Conservation (phyloP, 2,797 vertebrate genomes). For the Pseudocheirus occidentalis region DNA sequence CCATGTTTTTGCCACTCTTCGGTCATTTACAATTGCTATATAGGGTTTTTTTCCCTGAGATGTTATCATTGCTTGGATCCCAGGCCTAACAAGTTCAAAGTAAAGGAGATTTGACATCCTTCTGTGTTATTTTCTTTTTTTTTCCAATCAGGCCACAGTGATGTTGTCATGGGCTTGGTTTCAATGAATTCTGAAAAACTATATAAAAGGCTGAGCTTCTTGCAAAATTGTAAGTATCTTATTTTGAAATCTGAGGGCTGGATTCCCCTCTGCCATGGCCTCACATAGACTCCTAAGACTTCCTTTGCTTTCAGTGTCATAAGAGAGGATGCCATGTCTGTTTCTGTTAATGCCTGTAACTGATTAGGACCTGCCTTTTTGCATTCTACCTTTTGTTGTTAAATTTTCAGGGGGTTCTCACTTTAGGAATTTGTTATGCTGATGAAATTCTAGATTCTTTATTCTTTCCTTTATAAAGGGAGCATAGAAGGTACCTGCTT, state of each 20-base stretch:
- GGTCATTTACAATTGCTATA: slow-evolving; percentile 34
- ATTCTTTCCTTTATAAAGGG: not conserved
- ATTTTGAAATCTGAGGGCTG: not conserved
- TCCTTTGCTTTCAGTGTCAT: slow-evolving; percentile 8
- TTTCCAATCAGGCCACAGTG: slow-evolving; percentile 90
- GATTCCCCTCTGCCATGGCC: not conserved
- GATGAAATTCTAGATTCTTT: not conserved
- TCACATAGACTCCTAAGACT: not conserved
- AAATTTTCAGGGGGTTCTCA: not conserved
- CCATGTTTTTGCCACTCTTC: slow-evolving; percentile 22
- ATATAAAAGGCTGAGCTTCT: slow-evolving; percentile 89
- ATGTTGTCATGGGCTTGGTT: slow-evolving; percentile 95
- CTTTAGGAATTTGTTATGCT: not conserved
- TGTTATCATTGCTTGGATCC: not conserved
- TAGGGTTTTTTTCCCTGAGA: slow-evolving; percentile 1
- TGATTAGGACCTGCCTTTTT: not conserved
- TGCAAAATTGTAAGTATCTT: slow-evolving; percentile 91
- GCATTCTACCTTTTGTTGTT: too few species aligned
- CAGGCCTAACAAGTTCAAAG: slow-evolving; percentile 21
- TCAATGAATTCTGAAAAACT: slow-evolving; percentile 89
- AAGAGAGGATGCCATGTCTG: not conserved
- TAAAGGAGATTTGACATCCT: not conserved
- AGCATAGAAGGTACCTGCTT: not conserved
- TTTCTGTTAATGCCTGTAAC: not conserved
- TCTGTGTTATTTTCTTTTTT: slow-evolving; percentile 36